Conservation (phyloP, 2,888 invertebrate genomes). For the Hetaerina titia region DNA sequence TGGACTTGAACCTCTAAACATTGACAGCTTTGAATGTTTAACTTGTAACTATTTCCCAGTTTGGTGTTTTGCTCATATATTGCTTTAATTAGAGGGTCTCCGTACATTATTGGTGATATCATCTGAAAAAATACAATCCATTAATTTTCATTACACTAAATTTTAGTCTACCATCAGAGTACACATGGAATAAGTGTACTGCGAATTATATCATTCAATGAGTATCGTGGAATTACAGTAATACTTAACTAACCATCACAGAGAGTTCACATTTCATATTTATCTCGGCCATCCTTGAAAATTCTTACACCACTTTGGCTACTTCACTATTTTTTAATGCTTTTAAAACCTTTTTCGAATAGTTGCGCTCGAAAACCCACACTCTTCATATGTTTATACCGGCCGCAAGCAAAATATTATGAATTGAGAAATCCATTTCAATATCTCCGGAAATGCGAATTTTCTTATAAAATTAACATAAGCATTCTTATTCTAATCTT, state of each 20-base stretch:
- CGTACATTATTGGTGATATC: slow-evolving; percentile 8
- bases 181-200: neutral
- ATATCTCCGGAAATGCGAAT: neutral
- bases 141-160: neutral
- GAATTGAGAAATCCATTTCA: neutral
- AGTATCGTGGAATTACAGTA: neutral
- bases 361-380: neutral
- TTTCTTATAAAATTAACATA: neutral
- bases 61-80: neutral
- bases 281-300: neutral
- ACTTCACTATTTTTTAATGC: neutral
- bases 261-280: neutral
- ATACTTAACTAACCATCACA: neutral
- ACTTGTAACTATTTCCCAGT: neutral
- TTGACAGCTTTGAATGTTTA: slow-evolving; percentile 23
- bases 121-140: neutral
- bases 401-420: neutral
- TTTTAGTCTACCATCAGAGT: neutral
- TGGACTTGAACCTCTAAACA: neutral
- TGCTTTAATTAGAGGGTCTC: neutral
- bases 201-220: neutral
- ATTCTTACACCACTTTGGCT: neutral
- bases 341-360: neutral
- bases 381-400: slow-evolving; percentile 1
- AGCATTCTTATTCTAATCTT: neutral